These are phyloP conservation scores for Centropus bengalensis DNA, from an alignment of 2,113 vertebrate genomes.

Conservation along the genomic window DNA sequence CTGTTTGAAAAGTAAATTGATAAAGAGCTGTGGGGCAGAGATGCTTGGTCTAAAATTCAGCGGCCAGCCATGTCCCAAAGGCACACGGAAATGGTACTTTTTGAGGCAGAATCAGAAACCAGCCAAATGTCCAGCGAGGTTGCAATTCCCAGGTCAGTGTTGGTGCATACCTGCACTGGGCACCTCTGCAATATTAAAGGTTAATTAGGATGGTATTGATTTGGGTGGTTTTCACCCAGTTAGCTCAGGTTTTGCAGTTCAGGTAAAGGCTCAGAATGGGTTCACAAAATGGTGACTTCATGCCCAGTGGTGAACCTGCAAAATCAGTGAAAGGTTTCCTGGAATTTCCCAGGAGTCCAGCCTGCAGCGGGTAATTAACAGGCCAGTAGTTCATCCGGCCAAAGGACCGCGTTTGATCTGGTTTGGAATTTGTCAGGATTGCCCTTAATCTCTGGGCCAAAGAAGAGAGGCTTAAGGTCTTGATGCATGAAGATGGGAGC, in stretches of 20 bases:
- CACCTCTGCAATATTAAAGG: background rate
- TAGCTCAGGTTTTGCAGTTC: background rate
- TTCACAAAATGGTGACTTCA: background rate
- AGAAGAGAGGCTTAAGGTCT: background rate
- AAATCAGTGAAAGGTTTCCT: background rate
- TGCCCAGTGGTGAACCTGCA: background rate
- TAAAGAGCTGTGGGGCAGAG: background rate
- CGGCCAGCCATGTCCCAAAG: background rate
- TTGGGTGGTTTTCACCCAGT: background rate
- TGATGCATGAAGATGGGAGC: background rate
- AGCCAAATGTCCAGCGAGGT: rapidly evolving
- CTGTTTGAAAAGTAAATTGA: background rate
- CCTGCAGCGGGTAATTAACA: background rate
- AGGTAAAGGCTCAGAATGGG: background rate
- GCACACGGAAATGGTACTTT: rapidly evolving
- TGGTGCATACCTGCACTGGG: background rate
- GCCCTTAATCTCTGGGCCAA: background rate
- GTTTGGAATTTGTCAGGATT: background rate
- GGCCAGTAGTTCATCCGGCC: background rate
- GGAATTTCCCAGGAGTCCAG: background rate
- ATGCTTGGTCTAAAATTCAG: background rate
- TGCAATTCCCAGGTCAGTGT: background rate
- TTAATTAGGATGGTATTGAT: background rate
- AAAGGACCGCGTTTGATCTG: background rate
- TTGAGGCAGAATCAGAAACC: background rate